Conservation (phyloP, 2,888 invertebrate genomes). For the Archips crataeganus region DNA sequence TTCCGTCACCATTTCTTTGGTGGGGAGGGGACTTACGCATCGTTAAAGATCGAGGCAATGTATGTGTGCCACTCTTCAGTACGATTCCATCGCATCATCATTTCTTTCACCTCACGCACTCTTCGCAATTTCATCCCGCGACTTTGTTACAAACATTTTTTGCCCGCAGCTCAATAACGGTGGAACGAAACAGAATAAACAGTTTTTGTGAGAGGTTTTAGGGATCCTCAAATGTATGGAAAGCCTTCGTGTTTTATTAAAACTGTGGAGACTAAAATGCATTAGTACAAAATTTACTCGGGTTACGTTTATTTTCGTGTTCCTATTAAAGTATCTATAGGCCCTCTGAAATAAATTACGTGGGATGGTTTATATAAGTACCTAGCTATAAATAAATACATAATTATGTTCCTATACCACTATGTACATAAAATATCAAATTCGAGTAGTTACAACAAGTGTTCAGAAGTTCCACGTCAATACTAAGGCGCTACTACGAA, state of each 20-base stretch:
- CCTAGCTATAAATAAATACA: no score
- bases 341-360: no score
- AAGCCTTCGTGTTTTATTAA: conserved; percentile 5
- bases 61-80: conserved; percentile 30
- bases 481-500: no score
- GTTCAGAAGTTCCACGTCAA: no score
- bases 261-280: neutral
- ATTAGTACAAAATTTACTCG: neutral
- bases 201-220: conserved; percentile 63
- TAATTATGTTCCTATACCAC: no score
- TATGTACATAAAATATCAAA: no score
- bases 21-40: neutral
- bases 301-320: neutral
- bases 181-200: conserved; percentile 68
- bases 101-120: conserved; percentile 51
- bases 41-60: conserved; percentile 23
- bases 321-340: neutral
- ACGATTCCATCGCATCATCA: conserved; percentile 32
- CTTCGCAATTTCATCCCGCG: conserved; percentile 53
- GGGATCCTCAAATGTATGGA: conserved; percentile 50
- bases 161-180: conserved; percentile 53
- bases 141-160: conserved; percentile 56
- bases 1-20: neutral
- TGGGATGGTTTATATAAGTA: no score
- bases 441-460: no score